Evolutionary conservation across 1,140 invertebrate species (phyloP), one percentile per base, ranked within the genome.

Genomic region (Aplysia californica): DNA sequence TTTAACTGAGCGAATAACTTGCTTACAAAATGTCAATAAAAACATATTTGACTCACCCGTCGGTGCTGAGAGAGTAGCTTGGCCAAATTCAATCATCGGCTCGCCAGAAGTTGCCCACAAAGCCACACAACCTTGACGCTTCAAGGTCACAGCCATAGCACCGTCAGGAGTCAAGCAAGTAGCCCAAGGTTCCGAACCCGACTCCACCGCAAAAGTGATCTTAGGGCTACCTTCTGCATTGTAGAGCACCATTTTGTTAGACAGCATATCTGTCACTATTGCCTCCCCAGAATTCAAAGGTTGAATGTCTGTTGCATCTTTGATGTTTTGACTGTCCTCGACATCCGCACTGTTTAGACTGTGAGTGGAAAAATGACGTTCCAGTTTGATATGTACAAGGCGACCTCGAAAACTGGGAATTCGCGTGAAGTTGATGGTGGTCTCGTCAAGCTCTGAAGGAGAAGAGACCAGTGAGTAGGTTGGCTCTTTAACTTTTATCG

Each of bases 131-230:
- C 70, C 74, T 44, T 77, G 44, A 41, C 73, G 59, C 35, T 71
- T 75, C 2, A 80, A 61, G 33, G 82, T 76, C 5, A 81, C 75
- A 2, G 77, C 79, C 55, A 83, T n/a, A 1, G 35, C 58, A 6
- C 77, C 77, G 3, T 76, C 71, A 18, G 75, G 56, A 0, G 72
- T 75, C 2, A 80, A 39, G 3, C 65, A 70, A 0, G 77, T 56
- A 2, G 76, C 66, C 75, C 77, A 79, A 0, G 82, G 82, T 70
- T 82, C 81, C 1, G 67, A 68, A 20, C 77, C 71, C 5, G 50
- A 35, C 18, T 74, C 66, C 20, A 76, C 41, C 6, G 67, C 36
- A 39, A 76, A 76, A 10, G 75, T 69, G 18, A 61, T 67, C 56
- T 58, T 68, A 3, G 75, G 75, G 23, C 29, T 3, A 3, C 75